These are phyloP conservation scores for Crocidura indochinensis DNA, from an alignment of 2,797 vertebrate species.

Conservation along the genomic window DNA sequence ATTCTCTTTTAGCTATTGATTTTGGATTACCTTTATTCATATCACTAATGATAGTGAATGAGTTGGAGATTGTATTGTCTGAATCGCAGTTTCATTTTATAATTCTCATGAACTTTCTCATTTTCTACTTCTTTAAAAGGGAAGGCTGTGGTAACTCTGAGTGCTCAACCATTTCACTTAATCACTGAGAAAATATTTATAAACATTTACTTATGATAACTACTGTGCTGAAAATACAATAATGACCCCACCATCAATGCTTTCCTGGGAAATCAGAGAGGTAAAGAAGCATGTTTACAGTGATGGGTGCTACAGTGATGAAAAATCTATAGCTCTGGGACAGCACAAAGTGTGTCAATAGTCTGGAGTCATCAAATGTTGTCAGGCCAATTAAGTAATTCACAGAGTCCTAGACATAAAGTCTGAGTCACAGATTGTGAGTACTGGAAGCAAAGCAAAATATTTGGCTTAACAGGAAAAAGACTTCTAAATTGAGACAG, in stretches of 20 bases:
- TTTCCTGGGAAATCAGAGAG: background rate
- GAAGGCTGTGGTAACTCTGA: background rate
- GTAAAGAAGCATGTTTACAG: background rate
- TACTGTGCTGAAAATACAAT: background rate
- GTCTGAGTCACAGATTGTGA: background rate
- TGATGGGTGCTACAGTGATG: background rate
- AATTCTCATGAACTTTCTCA: background rate
- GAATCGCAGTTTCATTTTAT: slow-evolving; percentile 38
- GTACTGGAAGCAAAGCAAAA: background rate
- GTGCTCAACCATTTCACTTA: slow-evolving; percentile 43
- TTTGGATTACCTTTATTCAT: background rate
- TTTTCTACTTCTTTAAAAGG: slow-evolving; percentile 15
- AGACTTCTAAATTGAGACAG: background rate
- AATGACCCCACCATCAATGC: background rate
- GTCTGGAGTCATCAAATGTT: background rate
- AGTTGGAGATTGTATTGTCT: slow-evolving; percentile 3
- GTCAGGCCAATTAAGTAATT: background rate
- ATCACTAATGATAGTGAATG: slow-evolving; percentile 10
- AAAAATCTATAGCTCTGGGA: background rate
- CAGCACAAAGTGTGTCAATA: background rate
- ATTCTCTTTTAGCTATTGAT: background rate
- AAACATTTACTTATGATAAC: background rate
- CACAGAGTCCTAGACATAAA: background rate
- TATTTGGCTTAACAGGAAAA: background rate
- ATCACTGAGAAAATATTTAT: slow-evolving; percentile 48